These are phyloP conservation scores for Ryuthela nishihirai DNA, from an alignment of 2,888 invertebrate species.

Conservation along the genomic window DNA sequence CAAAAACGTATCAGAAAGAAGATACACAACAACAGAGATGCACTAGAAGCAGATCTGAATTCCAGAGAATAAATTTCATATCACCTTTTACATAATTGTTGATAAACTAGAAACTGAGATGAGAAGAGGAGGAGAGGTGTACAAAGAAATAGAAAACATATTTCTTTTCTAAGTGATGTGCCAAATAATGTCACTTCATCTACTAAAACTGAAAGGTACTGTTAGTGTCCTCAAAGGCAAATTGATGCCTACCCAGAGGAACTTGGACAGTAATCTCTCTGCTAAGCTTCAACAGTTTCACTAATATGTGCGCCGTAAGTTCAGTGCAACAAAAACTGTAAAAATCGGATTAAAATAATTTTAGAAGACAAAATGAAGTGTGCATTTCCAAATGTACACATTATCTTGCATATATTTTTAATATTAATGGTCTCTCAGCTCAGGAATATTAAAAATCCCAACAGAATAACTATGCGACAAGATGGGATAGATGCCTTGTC, in stretches of 20 bases:
- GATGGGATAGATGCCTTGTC: too few relatives aligned
- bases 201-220: not conserved
- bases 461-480: too few relatives aligned
- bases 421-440: too few relatives aligned
- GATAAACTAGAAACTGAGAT: not conserved
- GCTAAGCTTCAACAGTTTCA: not conserved
- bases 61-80: not conserved
- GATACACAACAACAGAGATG: not conserved
- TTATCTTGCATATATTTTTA: not conserved
- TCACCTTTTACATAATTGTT: not conserved
- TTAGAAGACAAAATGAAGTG: not conserved
- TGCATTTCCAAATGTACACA: not conserved
- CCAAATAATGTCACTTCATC: not conserved
- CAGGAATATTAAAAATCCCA: too few relatives aligned
- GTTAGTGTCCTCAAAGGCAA: not conserved
- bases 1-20: not conserved
- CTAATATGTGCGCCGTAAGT: too few relatives aligned
- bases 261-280: not conserved
- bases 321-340: too few relatives aligned
- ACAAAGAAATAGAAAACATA: too few relatives aligned
- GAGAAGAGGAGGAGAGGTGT: too few relatives aligned
- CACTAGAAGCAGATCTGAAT: not conserved
- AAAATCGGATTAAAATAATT: conserved; percentile 1
- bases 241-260: not conserved
- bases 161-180: conserved; percentile 1